Percentiles rank a stretch among this genome's conserved stretches.
phyloP scores from a whole-genome alignment of 2,113 vertebrate genomes.

The Columba janthina region DNA sequence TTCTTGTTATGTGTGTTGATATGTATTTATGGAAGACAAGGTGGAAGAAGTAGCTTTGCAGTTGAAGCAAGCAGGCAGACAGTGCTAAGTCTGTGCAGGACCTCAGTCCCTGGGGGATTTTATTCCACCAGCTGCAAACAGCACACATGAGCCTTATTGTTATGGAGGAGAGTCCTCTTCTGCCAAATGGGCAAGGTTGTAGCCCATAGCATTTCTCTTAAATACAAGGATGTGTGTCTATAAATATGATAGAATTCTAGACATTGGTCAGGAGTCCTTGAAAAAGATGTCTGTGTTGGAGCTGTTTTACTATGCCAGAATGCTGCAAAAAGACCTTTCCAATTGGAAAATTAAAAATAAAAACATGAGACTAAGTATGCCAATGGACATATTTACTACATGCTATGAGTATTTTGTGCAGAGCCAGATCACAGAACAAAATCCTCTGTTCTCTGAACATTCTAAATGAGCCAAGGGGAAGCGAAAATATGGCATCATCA shows the following conservation, averaged over 20 bases:
- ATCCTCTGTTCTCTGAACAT: not conserved
- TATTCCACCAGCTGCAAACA: not conserved
- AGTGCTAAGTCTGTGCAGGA: not conserved
- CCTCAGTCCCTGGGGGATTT: not conserved
- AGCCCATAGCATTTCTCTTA: not conserved
- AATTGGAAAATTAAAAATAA: not conserved
- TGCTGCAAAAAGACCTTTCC: not conserved
- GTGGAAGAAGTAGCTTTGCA: not conserved
- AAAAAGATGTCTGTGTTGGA: not conserved
- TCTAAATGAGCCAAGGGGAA: not conserved
- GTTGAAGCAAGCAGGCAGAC: not conserved
- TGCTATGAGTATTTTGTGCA: not conserved
- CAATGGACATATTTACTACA: not conserved
- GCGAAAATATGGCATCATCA: not conserved
- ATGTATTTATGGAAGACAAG: not conserved
- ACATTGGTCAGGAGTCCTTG: not conserved
- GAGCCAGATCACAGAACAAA: not conserved
- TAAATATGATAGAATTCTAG: not conserved
- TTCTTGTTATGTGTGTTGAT: not conserved
- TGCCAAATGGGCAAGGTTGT: not conserved
- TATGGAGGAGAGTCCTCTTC: not conserved
- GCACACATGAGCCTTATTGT: not conserved
- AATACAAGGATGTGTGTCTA: not conserved
- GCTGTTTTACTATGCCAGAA: not conserved
- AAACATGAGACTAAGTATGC: not conserved